Percentiles rank a stretch among this genome's conserved stretches.
phyloP scores from a whole-genome alignment of 2,797 vertebrate species.

The Carduelis carduelis region DNA sequence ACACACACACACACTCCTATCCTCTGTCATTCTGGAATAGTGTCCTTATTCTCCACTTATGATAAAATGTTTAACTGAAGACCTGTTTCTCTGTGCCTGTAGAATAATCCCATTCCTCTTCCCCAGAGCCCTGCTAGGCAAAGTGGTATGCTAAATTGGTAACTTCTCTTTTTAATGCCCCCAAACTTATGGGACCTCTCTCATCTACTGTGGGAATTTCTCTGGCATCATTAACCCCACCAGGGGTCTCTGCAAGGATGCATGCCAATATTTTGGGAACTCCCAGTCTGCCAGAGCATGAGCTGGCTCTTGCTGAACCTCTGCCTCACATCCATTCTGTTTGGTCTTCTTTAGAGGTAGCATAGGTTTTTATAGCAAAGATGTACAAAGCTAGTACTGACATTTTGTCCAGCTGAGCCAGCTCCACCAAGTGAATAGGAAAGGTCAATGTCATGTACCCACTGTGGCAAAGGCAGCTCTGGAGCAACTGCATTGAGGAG shows the following conservation, averaged over 20 bases:
- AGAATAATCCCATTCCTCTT: background rate
- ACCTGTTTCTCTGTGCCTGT: background rate
- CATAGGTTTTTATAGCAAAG: background rate
- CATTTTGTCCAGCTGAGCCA: background rate
- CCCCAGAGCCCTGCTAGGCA: background rate
- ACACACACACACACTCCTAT: background rate
- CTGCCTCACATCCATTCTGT: background rate
- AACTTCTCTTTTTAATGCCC: background rate
- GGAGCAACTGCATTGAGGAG: background rate
- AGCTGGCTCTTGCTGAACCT: background rate
- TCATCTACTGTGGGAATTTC: background rate
- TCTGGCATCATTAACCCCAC: background rate
- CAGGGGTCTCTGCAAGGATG: background rate
- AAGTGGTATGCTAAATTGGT: background rate
- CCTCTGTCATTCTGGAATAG: background rate
- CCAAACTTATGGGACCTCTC: background rate
- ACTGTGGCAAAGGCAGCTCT: background rate
- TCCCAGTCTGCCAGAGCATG: background rate
- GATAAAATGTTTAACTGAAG: background rate
- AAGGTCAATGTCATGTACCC: background rate
- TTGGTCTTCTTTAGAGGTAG: background rate
- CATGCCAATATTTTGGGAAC: background rate
- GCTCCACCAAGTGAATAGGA: background rate
- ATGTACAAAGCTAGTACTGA: background rate
- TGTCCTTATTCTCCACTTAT: background rate